Conservation (phyloP, 2,888 invertebrate genomes). For the Epiblema foenella region DNA sequence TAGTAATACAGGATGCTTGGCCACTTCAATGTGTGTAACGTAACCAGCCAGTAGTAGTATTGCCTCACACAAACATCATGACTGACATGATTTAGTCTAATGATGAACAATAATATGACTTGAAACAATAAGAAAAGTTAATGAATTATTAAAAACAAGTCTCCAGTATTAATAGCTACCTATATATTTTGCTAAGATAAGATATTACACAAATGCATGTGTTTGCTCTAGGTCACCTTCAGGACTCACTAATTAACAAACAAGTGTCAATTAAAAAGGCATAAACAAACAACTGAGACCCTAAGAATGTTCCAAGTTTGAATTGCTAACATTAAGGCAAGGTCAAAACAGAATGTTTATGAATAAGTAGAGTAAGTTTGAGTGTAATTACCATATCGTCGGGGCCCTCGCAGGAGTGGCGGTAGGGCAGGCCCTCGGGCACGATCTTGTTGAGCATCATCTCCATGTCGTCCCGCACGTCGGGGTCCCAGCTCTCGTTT, state of each 20-base stretch:
- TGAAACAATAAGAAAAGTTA: not conserved
- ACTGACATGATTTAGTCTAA: not conserved
- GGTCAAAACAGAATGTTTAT: constrained; percentile 48
- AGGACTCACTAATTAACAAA: constrained; percentile 33
- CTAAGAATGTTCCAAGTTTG: constrained; percentile 29
- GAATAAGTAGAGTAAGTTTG: constrained; percentile 24
- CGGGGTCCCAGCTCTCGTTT: constrained; percentile 99
- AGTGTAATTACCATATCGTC: constrained; percentile 95
- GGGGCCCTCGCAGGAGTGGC: constrained; percentile 98
- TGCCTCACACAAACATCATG: too few relatives aligned
- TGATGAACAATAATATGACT: constrained; percentile 6
- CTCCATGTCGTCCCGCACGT: constrained; percentile 99
- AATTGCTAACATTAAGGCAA: constrained; percentile 19
- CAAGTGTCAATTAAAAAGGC: constrained; percentile 38
- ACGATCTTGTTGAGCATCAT: constrained; percentile 99
- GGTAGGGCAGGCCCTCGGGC: constrained; percentile 97
- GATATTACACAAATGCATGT: constrained; percentile 1
- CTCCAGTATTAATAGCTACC: not conserved
- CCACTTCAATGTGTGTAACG: too few relatives aligned
- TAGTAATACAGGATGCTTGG: too few relatives aligned
- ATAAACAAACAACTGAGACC: constrained; percentile 37
- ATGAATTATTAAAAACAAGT: not conserved
- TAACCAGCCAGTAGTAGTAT: not conserved
- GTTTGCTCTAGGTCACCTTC: constrained; percentile 32
- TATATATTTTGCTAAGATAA: constrained; percentile 8